phyloP scores from a whole-genome alignment of 2,113 vertebrate genomes.

The Shinisaurus crocodilurus region DNA sequence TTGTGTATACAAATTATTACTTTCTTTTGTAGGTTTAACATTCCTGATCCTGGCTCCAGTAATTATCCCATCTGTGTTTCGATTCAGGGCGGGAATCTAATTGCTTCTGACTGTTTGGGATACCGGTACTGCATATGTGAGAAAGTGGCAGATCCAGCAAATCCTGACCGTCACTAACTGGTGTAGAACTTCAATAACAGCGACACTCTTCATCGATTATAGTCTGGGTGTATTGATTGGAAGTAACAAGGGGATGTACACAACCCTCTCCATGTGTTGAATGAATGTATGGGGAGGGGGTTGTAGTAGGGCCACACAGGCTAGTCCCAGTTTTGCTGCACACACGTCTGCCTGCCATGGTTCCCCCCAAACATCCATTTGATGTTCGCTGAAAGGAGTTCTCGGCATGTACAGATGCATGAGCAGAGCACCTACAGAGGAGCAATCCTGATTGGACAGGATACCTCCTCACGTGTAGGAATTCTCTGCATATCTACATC shows the following conservation, averaged over 20 bases:
- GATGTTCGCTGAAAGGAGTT: neutral
- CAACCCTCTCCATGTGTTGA: no score
- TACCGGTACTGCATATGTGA: slow-evolving; percentile 53
- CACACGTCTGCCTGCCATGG: no score
- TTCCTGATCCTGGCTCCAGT: slow-evolving; percentile 17
- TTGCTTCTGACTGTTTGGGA: neutral
- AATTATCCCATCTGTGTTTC: slow-evolving; percentile 17
- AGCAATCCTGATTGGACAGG: no score
- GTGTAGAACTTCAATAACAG: neutral
- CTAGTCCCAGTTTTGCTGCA: no score
- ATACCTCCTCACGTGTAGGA: no score
- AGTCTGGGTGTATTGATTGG: rapidly evolving
- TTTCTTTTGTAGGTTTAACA: slow-evolving; percentile 43
- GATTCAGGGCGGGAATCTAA: slow-evolving; percentile 35
- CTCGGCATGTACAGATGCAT: no score
- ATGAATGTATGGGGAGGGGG: no score
- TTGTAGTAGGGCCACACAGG: no score
- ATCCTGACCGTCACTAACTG: neutral
- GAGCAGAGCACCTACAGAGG: no score
- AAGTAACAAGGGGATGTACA: neutral
- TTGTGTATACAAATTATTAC: neutral
- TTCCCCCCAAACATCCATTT: neutral
- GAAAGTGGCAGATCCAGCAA: slow-evolving; percentile 7
- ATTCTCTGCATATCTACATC: no score
- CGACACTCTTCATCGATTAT: rapidly evolving